Percentiles rank a stretch among this genome's conserved stretches.
Evolutionary conservation across 1,140 invertebrate genomes (phyloP).

Genomic region (Leptinotarsa texana): DNA sequence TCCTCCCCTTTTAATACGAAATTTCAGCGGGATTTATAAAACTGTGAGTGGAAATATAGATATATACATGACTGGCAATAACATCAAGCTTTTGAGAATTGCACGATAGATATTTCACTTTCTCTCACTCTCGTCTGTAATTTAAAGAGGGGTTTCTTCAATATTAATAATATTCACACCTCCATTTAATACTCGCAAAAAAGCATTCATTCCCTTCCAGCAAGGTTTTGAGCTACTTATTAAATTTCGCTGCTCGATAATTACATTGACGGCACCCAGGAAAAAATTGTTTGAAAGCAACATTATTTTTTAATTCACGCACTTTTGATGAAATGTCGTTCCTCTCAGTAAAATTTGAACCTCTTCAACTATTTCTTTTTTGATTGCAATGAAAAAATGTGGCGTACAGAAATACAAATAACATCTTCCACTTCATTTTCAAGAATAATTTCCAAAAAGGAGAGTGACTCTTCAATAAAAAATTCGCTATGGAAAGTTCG

Average conservation of each 20-base stretch:
- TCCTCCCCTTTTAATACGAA: conserved; percentile 46
- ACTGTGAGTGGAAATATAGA: conserved; percentile 48
- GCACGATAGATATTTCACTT: conserved; percentile 45
- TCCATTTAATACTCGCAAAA: conserved; percentile 48
- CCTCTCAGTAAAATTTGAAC: too few relatives aligned
- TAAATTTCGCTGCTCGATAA: conserved; percentile 51
- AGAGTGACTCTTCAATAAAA: too few relatives aligned
- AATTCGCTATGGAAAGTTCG: too few relatives aligned
- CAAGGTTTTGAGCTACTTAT: conserved; percentile 49
- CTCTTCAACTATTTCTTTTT: too few relatives aligned
- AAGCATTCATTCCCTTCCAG: conserved; percentile 45
- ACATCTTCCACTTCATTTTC: too few relatives aligned
- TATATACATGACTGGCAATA: conserved; percentile 49
- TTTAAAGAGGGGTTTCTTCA: conserved; percentile 35
- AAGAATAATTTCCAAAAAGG: too few relatives aligned
- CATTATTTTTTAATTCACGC: too few relatives aligned
- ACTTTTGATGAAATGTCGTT: too few relatives aligned
- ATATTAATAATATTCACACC: conserved; percentile 51
- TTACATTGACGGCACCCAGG: conserved; percentile 37
- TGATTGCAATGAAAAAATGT: too few relatives aligned
- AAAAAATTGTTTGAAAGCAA: too few relatives aligned
- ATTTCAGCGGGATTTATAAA: conserved; percentile 48
- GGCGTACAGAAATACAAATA: too few relatives aligned
- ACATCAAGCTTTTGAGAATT: conserved; percentile 51
- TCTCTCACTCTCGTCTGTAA: conserved; percentile 33